Evolutionary conservation across 2,113 vertebrate genomes (phyloP).

Genomic region (Chrysemys picta): DNA sequence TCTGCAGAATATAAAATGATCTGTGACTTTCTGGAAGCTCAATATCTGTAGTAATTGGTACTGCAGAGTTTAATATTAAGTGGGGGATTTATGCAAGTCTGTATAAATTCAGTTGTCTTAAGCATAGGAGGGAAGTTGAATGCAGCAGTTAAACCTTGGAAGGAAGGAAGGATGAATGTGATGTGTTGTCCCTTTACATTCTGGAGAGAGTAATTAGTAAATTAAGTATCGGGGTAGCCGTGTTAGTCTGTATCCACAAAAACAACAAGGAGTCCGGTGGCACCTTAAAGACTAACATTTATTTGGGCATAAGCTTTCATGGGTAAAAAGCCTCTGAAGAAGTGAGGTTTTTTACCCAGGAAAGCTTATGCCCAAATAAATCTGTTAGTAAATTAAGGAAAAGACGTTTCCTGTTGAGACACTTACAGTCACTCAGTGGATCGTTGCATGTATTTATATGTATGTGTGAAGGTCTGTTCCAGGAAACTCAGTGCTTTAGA

Average conservation of each 20-base stretch:
- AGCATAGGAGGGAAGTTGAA: neutral
- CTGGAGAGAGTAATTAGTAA: neutral
- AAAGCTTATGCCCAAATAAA: no score
- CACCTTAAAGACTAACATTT: no score
- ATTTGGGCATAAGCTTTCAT: no score
- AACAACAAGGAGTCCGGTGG: no score
- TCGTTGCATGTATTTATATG: neutral
- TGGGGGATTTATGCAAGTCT: neutral
- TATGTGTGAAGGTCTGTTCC: neutral
- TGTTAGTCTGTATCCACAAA: no score
- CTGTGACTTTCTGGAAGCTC: rapidly evolving
- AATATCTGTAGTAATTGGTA: neutral
- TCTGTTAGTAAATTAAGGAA: neutral
- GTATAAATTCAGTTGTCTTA: neutral
- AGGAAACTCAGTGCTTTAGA: neutral
- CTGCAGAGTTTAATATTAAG: neutral
- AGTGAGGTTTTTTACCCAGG: no score
- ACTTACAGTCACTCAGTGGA: neutral
- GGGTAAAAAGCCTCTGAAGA: no score
- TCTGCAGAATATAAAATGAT: neutral
- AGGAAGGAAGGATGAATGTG: neutral
- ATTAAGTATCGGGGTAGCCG: neutral
- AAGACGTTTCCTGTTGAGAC: constrained; percentile 21
- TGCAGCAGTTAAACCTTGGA: neutral
- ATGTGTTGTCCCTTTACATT: neutral